phyloP scores from a whole-genome alignment of 2,888 invertebrate genomes.

The Drosophila robusta region DNA sequence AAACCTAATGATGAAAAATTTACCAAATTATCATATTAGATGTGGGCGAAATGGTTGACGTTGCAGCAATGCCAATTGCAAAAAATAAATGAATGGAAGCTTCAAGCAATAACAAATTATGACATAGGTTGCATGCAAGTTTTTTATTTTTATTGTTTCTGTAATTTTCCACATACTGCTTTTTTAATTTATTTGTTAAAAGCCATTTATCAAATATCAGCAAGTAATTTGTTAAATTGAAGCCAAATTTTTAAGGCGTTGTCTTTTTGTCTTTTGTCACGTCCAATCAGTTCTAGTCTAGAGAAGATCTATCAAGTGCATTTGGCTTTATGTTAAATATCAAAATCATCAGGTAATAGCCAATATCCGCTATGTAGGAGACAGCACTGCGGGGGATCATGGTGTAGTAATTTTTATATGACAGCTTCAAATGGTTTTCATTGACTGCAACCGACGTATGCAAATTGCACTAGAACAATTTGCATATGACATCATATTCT shows the following conservation, averaged over 20 bases:
- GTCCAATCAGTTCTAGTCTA: conserved; percentile 1
- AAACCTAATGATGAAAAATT: conserved; percentile 44
- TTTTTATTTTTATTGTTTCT: conserved; percentile 19
- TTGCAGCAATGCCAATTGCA: conserved; percentile 1
- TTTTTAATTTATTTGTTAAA: conserved; percentile 50
- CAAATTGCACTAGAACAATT: conserved; percentile 59
- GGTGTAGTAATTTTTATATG: conserved; percentile 47
- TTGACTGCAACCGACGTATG: conserved; percentile 62
- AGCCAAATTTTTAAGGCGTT: conserved; percentile 38
- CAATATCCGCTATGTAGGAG: conserved; percentile 60
- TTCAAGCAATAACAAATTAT: conserved; percentile 33
- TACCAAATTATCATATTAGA: conserved; percentile 40
- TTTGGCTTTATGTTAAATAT: conserved; percentile 26
- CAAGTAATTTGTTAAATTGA: conserved; percentile 37
- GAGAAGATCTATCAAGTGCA: conserved; percentile 36
- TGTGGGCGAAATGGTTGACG: conserved; percentile 39
- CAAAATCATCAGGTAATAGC: conserved; percentile 34
- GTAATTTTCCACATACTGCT: conserved; percentile 46
- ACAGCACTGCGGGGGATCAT: conserved; percentile 59
- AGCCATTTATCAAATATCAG: conserved; percentile 50
- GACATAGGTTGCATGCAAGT: conserved; percentile 58
- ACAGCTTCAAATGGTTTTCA: conserved; percentile 64
- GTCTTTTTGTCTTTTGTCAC: conserved; percentile 16
- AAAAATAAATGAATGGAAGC: conserved; percentile 13
- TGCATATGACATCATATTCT: conserved; percentile 68